phyloP scores from a whole-genome alignment of 2,888 invertebrate species.

The Cheilosia variabilis region DNA sequence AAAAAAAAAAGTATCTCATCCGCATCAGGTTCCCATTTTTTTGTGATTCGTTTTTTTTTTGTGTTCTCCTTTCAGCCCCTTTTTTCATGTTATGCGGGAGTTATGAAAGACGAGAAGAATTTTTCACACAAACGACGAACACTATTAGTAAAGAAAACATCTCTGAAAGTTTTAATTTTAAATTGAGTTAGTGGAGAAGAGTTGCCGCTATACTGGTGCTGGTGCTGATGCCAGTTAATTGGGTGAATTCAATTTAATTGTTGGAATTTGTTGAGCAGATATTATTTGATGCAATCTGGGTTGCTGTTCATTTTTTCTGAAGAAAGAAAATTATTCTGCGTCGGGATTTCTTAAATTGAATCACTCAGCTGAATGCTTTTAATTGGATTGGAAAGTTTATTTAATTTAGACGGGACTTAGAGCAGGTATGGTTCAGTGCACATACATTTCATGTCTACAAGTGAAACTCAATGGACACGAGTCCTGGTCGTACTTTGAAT shows the following conservation, averaged over 20 bases:
- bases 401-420: neutral
- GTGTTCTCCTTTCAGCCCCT: conserved; percentile 6
- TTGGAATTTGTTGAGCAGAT: conserved; percentile 54
- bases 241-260: conserved; percentile 69
- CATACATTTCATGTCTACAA: neutral
- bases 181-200: conserved; percentile 61
- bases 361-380: conserved; percentile 25
- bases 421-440: neutral
- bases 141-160: conserved; percentile 62
- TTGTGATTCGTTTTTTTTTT: conserved; percentile 21
- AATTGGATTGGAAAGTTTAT: conserved; percentile 31
- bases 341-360: conserved; percentile 36
- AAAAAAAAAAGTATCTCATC: conserved; percentile 56
- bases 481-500: too few relatives aligned
- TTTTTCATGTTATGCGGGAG: conserved; percentile 35
- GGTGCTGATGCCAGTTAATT: conserved; percentile 46
- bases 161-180: conserved; percentile 67
- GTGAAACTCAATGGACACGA: neutral
- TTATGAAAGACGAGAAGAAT: conserved; percentile 44
- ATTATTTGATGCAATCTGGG: conserved; percentile 44
- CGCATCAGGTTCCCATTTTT: conserved; percentile 66
- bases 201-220: neutral
- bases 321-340: neutral
- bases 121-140: conserved; percentile 60
- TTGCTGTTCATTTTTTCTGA: neutral